Evolutionary conservation across 2,888 invertebrate genomes (phyloP).

Genomic region (Eristalinus sepulchralis): DNA sequence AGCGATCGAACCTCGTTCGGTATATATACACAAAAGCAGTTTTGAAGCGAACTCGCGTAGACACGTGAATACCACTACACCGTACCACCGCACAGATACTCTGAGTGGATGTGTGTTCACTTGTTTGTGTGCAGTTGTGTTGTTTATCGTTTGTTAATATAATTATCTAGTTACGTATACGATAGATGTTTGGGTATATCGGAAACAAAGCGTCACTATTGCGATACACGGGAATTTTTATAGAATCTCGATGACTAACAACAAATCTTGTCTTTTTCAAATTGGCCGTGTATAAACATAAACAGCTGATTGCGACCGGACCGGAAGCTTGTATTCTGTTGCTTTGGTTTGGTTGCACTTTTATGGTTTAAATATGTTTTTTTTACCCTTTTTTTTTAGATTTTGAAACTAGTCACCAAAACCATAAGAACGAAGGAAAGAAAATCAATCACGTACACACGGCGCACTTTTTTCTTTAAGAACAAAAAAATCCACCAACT

Average conservation of each 20-base stretch:
- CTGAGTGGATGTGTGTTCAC: neutral
- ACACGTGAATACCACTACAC: slow-evolving; percentile 40
- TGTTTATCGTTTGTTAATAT: neutral
- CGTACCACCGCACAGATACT: slow-evolving; percentile 20
- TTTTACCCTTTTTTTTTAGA: neutral
- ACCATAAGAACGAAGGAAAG: slow-evolving; percentile 30
- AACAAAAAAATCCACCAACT: slow-evolving; percentile 36
- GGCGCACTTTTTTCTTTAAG: slow-evolving; percentile 37
- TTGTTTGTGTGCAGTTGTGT: neutral
- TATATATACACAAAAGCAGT: slow-evolving; percentile 64
- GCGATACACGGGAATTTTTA: neutral
- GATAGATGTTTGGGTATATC: neutral
- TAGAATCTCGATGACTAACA: neutral
- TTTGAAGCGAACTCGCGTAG: slow-evolving; percentile 34
- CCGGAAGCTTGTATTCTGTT: slow-evolving; percentile 2
- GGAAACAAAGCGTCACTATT: neutral
- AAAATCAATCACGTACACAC: slow-evolving; percentile 41
- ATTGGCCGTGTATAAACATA: neutral
- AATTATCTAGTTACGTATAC: neutral
- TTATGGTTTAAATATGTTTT: neutral
- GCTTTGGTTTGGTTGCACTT: slow-evolving; percentile 14
- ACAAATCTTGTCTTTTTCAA: slow-evolving; percentile 1
- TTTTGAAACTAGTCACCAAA: slow-evolving; percentile 14
- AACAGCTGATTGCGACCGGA: slow-evolving; percentile 49
- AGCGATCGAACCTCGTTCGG: slow-evolving; percentile 46